Evolutionary conservation across 2,888 invertebrate genomes (phyloP).

Genomic region (Aleiodes leptofemur): DNA sequence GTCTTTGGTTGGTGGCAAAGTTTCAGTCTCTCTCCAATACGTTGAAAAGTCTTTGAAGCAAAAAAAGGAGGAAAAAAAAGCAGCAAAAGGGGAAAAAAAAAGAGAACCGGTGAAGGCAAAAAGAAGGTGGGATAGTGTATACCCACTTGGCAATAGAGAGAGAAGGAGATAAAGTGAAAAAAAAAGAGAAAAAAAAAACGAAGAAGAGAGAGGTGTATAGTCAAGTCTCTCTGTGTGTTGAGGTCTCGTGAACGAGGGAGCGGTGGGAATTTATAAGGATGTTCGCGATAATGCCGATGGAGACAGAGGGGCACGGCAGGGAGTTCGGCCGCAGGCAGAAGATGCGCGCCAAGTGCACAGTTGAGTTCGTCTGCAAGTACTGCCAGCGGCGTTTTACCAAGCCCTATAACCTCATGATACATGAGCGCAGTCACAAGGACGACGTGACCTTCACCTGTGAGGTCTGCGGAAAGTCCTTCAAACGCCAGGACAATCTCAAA

Average conservation of each 20-base stretch:
- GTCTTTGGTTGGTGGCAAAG: not conserved
- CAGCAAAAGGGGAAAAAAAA: conserved; percentile 39
- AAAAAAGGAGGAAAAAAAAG: conserved; percentile 42
- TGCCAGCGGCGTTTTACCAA: conserved; percentile 98
- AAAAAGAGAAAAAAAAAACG: too few species aligned
- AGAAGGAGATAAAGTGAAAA: conserved; percentile 52
- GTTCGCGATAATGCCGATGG: conserved; percentile 76
- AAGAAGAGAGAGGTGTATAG: conserved; percentile 58
- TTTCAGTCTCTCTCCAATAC: not conserved
- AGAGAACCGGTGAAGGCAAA: conserved; percentile 49
- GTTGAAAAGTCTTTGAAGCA: conserved; percentile 33
- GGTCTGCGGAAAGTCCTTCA: conserved; percentile 96
- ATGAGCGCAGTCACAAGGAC: conserved; percentile 97
- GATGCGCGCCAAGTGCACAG: conserved; percentile 75
- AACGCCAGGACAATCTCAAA: conserved; percentile 94
- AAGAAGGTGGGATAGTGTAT: conserved; percentile 48
- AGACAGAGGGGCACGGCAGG: conserved; percentile 75
- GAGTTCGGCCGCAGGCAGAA: conserved; percentile 81
- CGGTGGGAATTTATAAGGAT: conserved; percentile 75
- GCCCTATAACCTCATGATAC: conserved; percentile 97
- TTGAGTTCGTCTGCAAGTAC: conserved; percentile 96
- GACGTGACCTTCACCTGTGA: conserved; percentile 97
- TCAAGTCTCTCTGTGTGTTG: conserved; percentile 54
- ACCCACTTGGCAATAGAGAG: conserved; percentile 53
- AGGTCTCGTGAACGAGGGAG: conserved; percentile 64